These are phyloP conservation scores for Melospiza melodia DNA, from an alignment of 2,113 vertebrate genomes.

Conservation along the genomic window DNA sequence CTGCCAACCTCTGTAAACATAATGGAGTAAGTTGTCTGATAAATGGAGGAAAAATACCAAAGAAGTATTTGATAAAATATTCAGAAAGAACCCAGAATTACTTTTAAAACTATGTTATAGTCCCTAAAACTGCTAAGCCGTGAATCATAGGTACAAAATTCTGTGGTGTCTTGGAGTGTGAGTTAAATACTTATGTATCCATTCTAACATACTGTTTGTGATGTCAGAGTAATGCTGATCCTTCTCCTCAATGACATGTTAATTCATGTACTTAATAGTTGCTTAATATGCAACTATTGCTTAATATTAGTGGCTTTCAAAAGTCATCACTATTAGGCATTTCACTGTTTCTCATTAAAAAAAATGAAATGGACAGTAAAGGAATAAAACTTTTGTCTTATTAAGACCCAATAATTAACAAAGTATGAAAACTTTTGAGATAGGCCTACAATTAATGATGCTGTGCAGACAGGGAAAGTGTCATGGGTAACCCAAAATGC, in stretches of 20 bases:
- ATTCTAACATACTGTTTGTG: not conserved
- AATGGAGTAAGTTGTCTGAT: not conserved
- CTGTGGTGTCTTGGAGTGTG: not conserved
- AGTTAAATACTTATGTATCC: not conserved
- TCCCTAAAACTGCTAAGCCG: not conserved
- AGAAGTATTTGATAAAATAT: not conserved
- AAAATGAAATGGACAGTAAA: not conserved
- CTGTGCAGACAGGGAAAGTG: not conserved
- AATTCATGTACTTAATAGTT: not conserved
- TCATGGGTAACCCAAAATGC: not conserved
- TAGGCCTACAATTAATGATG: not conserved
- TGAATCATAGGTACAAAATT: not conserved
- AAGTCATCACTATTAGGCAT: not conserved
- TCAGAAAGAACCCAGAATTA: not conserved
- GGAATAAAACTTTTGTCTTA: not conserved
- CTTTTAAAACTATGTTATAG: not conserved
- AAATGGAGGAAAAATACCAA: not conserved
- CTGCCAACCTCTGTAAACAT: not conserved
- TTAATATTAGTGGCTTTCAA: not conserved
- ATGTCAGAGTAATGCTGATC: not conserved
- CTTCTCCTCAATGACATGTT: not conserved
- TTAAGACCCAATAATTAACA: not conserved
- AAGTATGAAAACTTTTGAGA: not conserved
- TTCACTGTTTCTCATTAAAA: not conserved
- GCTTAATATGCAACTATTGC: not conserved